Base-by-base conservation (phyloP, 2,888 invertebrate genomes). In the Dicyrtoma fusca region DNA sequence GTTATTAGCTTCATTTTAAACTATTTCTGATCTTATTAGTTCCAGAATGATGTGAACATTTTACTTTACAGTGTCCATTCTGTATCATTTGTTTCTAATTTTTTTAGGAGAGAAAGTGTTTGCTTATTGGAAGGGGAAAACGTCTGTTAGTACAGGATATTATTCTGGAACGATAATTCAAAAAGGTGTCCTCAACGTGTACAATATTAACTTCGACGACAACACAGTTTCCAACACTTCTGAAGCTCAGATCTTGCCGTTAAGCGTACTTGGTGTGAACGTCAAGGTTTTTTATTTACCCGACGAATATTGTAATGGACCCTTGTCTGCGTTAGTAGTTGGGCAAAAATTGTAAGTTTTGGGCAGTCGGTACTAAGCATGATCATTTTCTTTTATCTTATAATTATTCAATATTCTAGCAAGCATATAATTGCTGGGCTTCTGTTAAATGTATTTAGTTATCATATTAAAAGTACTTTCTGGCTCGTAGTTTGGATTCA, bases 71-170 rank as follows among this genome's bases (percentile, higher is more conserved):
- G n/a, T n/a, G n/a, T n/a, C n/a, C n/a, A n/a, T n/a, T n/a, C n/a
- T n/a, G n/a, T n/a, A n/a, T n/a, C n/a, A n/a, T n/a, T n/a, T n/a
- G n/a, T n/a, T n/a, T n/a, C n/a, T n/a, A n/a, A n/a, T n/a, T 21
- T 34, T 64, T 64, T 13, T 21, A 69, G 69, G 69, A 45, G 69
- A 69, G n/a, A 69, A 69, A 44, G 69, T 69, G 4, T 69, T 69
- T 57, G 69, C 69, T 14, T 69, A 69, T 44, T 69, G 69, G 69
- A 69, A 69, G 25, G 69, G 69, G 5, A n/a, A 26, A 19, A 69
- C 69, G 1, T 42, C 69, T 13, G 55, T 23, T 44, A 69, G 69
- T 55, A 69, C 69, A 8, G 69, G 69, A 8, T 69, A 69, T 26
- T 69, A 69, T 45, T 55, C 69, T 25, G 69, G 69, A 10, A 55